phyloP scores from a whole-genome alignment of 2,113 vertebrate species.

The Mionectes macconnelli region DNA sequence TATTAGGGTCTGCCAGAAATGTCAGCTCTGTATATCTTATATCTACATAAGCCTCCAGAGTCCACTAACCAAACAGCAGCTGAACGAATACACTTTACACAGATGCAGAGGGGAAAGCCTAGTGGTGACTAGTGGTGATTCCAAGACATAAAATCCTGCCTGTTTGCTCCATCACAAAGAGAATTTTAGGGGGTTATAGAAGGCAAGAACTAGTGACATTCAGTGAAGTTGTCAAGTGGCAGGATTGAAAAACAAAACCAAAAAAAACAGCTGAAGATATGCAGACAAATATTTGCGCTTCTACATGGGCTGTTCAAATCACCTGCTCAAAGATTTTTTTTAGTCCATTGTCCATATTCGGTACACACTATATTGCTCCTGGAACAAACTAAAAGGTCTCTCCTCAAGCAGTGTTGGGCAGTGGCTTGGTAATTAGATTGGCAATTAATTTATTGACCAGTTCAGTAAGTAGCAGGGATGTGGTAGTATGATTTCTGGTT shows the following conservation, averaged over 20 bases:
- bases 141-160: not conserved
- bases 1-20: not conserved
- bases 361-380: accelerated
- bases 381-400: not conserved
- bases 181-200: not conserved
- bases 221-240: not conserved
- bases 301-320: not conserved
- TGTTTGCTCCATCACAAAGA: not conserved
- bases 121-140: not conserved
- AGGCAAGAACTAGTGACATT: not conserved
- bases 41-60: not conserved
- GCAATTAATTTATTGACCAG: not conserved
- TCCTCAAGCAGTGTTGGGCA: not conserved
- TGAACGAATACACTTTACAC: not conserved
- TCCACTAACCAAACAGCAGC: not conserved
- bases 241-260: not conserved
- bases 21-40: not conserved
- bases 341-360: not conserved
- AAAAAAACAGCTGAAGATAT: no score
- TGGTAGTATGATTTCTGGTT: accelerated
- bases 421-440: not conserved
- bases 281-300: not conserved
- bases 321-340: not conserved
- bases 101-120: not conserved
- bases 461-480: not conserved